These are phyloP conservation scores for Andrena camellia DNA, from an alignment of 2,888 invertebrate genomes.

Conservation along the genomic window DNA sequence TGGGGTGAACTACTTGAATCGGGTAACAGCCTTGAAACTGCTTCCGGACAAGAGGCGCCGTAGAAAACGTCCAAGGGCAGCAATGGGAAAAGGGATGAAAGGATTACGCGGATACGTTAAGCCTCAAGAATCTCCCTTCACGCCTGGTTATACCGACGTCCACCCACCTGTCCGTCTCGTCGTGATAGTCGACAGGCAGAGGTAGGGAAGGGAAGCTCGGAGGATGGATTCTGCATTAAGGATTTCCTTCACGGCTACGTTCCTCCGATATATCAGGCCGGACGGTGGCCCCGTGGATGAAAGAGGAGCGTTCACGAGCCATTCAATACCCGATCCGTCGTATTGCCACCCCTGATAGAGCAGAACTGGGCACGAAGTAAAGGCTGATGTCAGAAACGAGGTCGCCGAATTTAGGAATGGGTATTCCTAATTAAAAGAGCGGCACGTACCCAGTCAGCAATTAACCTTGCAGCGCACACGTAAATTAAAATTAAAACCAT, in stretches of 20 bases:
- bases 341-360: constrained; percentile 48
- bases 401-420: neutral
- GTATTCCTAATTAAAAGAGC: too few species aligned
- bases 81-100: constrained; percentile 81
- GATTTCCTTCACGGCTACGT: constrained; percentile 68
- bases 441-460: too few species aligned
- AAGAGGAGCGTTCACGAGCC: constrained; percentile 46
- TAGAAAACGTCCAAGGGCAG: constrained; percentile 73
- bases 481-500: too few species aligned
- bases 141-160: constrained; percentile 74
- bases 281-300: constrained; percentile 57
- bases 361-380: constrained; percentile 30
- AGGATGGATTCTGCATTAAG: constrained; percentile 62
- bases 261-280: constrained; percentile 61
- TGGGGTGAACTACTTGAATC: constrained; percentile 9
- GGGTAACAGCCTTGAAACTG: constrained; percentile 47
- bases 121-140: constrained; percentile 79
- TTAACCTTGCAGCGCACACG: too few species aligned
- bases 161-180: constrained; percentile 77
- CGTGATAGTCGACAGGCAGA: constrained; percentile 71
- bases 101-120: constrained; percentile 83
- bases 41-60: constrained; percentile 54
- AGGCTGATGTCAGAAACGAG: neutral
- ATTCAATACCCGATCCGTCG: constrained; percentile 56
- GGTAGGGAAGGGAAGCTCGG: constrained; percentile 55